Base-by-base conservation (phyloP, 2,888 invertebrate genomes). In the Pyrgus malvae region DNA sequence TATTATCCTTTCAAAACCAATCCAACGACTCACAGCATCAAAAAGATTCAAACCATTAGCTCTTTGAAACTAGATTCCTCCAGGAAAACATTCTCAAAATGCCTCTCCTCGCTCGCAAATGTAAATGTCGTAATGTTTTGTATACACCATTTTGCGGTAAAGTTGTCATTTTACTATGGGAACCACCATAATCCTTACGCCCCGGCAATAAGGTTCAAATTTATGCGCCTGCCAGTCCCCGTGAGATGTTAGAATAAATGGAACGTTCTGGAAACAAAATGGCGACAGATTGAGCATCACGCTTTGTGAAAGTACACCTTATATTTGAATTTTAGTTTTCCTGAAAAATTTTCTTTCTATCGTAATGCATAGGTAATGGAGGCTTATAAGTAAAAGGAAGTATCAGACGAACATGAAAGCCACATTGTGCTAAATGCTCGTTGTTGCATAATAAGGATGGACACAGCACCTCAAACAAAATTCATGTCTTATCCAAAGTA, bases 211-310 rank as follows among this genome's bases (percentile, higher is more conserved):
- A 27, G 11, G 48, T 27, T 38, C 6, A 27, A 9, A 17, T n/a
- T 48, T 5, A 12, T 4, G 7, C 33, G 17, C 2, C 3, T 9
- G 11, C 14, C 27, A 12, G 17, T 3, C 29, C 7, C 2, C 3
- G 31, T 23, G 19, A 19, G 19, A 48, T 12, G 23, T 33, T 12
- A 17, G 38, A 38, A 19, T 38, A 38, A 48, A 38, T 48, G 38
- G 48, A 17, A 48, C 48, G n/a, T 38, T 48, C 21, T 16, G 1
- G 38, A 14, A 44, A 38, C 48, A 35, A 48, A 38, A 38, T 48
- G 38, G 48, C 38, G 48, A 38, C 48, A 48, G 48, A 48, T 48
- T 48, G 48, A 48, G 48, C 48, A 37, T 17, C 21, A n/a, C 17
- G 48, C 38, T 48, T 16, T 38, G 16, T 37, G 8, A 33, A 33